Evolutionary conservation across 2,113 vertebrate genomes (phyloP), one percentile per base, ranked within the genome.

Genomic region (Rhinolophus sinicus): DNA sequence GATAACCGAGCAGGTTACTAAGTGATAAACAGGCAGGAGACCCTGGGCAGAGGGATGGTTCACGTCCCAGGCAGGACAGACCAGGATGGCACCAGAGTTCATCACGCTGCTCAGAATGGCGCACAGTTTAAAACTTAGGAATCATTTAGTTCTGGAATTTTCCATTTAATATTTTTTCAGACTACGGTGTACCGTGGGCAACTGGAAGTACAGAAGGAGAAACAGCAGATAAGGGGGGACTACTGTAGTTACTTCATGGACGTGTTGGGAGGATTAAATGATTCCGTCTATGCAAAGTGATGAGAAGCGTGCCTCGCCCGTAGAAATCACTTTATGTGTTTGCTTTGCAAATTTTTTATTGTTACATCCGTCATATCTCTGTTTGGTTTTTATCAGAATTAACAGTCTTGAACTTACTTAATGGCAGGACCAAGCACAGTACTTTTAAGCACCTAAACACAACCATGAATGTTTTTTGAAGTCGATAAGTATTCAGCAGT

Each of bases 21-120:
- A 21, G 58, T 12, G 58, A 13, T 35, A 7, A 8, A 8, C 15
- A 1, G 16, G 80, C 56, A 33, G 80, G 64, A 30, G 80, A 44
- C 26, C 1, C 38, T 12, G 80, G 58, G 13, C 26, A 11, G 11
- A 38, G 26, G 38, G 38, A 8, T 38, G 80, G 2, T 26, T 30
- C 56, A 11, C 5, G 0, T 44, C 38, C 5, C 6, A 2, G 24
- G 78, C 78, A 82, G 56, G 56, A 30, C 15, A 2, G 78, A 30
- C 26, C 5, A 0, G 58, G 56, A 6, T 1, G 8, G 6, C 1
- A 38, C 7, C 38, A 33, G 56, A 5, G 2, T 30, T 16, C 38
- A 8, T 13, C 18, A 19, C 4, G 28, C 58, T 5, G 13, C 56
- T 82, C 56, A 10, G 80, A 4, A 19, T 12, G 38, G 26, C 10